Evolutionary conservation across 1,140 invertebrate species (phyloP).

Genomic region (Diorhabda elongata): DNA sequence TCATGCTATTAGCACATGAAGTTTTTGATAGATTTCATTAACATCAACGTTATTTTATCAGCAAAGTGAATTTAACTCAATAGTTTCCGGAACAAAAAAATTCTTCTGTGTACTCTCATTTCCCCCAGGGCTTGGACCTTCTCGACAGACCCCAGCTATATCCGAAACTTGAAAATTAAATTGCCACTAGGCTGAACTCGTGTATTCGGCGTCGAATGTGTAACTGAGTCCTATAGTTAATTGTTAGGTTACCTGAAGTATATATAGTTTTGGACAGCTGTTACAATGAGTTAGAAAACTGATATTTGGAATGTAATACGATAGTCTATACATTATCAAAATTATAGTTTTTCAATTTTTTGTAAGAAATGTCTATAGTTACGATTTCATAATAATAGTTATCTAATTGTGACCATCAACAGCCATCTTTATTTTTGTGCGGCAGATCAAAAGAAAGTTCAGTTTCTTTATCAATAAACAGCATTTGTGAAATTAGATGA

Average conservation of each 20-base stretch:
- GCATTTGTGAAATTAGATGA: too few relatives aligned
- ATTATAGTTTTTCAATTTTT: too few relatives aligned
- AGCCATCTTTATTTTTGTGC: too few relatives aligned
- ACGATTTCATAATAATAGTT: too few relatives aligned
- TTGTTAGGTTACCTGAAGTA: constrained; percentile 1
- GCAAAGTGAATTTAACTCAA: background rate
- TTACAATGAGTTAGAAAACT: background rate
- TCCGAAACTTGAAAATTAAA: constrained; percentile 2
- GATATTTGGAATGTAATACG: constrained; percentile 3
- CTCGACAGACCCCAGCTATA: background rate
- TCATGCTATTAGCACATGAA: too few relatives aligned
- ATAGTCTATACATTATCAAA: background rate
- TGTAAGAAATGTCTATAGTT: too few relatives aligned
- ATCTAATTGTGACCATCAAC: too few relatives aligned
- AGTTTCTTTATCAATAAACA: too few relatives aligned
- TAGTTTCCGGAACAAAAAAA: background rate
- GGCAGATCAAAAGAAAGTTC: too few relatives aligned
- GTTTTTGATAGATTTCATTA: constrained; percentile 1
- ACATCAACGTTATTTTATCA: background rate
- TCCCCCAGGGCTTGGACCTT: background rate
- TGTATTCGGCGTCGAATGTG: background rate
- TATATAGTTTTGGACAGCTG: constrained; percentile 10
- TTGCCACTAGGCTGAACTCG: background rate
- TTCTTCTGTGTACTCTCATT: background rate
- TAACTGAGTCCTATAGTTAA: background rate